Base-by-base conservation (phyloP, 2,888 invertebrate genomes). In the Rutpela maculata region DNA sequence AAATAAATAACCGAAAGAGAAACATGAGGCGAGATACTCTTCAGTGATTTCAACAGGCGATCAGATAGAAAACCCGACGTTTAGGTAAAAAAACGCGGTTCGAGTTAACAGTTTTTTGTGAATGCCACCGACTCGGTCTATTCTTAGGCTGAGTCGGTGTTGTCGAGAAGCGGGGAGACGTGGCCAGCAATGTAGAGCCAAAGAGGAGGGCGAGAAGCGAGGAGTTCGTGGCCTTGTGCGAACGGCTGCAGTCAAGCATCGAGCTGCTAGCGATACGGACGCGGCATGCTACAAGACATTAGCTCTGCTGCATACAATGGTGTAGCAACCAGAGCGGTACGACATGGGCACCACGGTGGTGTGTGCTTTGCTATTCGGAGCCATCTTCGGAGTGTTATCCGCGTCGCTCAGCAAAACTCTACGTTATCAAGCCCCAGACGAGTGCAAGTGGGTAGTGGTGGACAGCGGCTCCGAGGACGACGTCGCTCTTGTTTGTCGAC, bases 371-470 rank as follows among this genome's bases (percentile, higher is more conserved):
- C 89, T 92, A 81, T 89, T 92, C 87, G 92, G 92, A 85, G 92
- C 92, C 88, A 91, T 92, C 87, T 92, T 93, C 89, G 92, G 92
- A 78, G 92, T 92, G 80, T 89, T 93, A 77, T 92, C 92, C 79
- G 92, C 92, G 80, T 92, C 92, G 80, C 88, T 92, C 75, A 92
- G 95, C 88, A 92, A 92, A 86, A 92, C 92, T 82, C 84, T 90
- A 59, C 93, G 95, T 81, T 95, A 95, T 90, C 95, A 95, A 88
- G 95, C 95, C 85, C 95, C 95, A 82, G 95, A 95, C 90, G 95
- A 95, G 90, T 95, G 95, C 91, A 94, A 94, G 86, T 95, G 95
- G 95, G 93, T 94, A 84, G 93, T 94, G 81, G 93, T 94, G 87
- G 92, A 92, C 86, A 92, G 92, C 85, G 93, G 92, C 85, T 79